Conservation (phyloP, 2,888 invertebrate genomes). For the Cotesia congregata region DNA sequence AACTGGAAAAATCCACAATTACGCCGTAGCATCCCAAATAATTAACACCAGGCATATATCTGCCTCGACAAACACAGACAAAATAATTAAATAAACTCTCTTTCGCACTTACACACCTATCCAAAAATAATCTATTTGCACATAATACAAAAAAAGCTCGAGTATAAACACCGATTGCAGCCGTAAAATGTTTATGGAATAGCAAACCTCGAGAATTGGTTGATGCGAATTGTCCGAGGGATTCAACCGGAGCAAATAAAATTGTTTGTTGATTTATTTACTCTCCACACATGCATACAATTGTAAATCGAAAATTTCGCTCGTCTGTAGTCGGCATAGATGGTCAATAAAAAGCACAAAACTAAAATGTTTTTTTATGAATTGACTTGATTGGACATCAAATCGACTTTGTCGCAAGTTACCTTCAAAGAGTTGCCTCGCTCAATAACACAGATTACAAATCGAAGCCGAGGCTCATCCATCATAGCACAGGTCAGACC, state of each 20-base stretch:
- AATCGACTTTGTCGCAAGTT: slow-evolving; percentile 18
- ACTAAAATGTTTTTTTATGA: slow-evolving; percentile 26
- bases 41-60: no score
- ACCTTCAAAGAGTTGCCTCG: not conserved
- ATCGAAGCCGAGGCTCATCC: slow-evolving; percentile 16
- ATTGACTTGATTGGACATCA: slow-evolving; percentile 29
- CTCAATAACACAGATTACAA: slow-evolving; percentile 30
- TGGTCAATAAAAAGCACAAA: not conserved
- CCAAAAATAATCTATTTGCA: not conserved
- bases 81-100: not conserved
- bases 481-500: not conserved
- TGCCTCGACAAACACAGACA: not conserved
- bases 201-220: slow-evolving; percentile 14
- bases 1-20: no score
- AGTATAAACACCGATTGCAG: not conserved
- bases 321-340: not conserved
- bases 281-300: slow-evolving; percentile 1
- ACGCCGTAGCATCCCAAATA: no score
- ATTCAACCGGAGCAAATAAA: slow-evolving; percentile 24
- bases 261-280: slow-evolving; percentile 40
- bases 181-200: slow-evolving; percentile 26
- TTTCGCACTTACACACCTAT: not conserved
- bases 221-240: slow-evolving; percentile 23
- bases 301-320: no score
- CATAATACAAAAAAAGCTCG: not conserved